Percentiles rank a stretch among this genome's conserved stretches.
phyloP scores from a whole-genome alignment of 2,113 vertebrate genomes.

The Garra rufa region DNA sequence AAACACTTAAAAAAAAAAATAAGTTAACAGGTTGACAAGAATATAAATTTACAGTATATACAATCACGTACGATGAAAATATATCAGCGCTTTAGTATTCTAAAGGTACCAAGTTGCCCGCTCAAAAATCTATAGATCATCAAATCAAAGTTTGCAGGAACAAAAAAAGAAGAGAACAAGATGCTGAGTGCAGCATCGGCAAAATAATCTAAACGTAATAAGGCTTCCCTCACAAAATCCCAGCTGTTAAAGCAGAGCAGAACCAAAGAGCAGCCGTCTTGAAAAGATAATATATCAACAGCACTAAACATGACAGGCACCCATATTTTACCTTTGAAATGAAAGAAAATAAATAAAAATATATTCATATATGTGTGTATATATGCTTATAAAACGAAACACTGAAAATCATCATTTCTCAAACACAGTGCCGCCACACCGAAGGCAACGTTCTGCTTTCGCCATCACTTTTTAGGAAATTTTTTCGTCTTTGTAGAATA shows the following conservation, averaged over 20 bases:
- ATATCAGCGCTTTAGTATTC: conserved; percentile 73
- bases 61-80: conserved; percentile 83
- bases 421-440: conserved; percentile 64
- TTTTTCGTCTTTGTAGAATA: conserved; percentile 70
- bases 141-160: conserved; percentile 50
- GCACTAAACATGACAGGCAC: conserved; percentile 69
- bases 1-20: conserved; percentile 67
- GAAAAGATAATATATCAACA: conserved; percentile 67
- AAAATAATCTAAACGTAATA: conserved; percentile 69
- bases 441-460: conserved; percentile 64
- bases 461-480: conserved; percentile 69
- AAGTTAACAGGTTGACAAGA: conserved; percentile 80
- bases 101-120: conserved; percentile 72
- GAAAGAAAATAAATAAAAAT: conserved; percentile 79
- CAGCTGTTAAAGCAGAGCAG: conserved; percentile 58
- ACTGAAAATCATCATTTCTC: conserved; percentile 70
- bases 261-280: conserved; percentile 63
- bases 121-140: conserved; percentile 54
- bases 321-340: conserved; percentile 66
- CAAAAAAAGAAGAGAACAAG: conserved; percentile 9
- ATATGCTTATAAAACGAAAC: conserved; percentile 76
- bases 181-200: background rate
- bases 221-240: conserved; percentile 71
- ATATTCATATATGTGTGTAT: conserved; percentile 79
- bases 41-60: conserved; percentile 84